Conservation (phyloP, 2,113 vertebrate genomes). For the Anhinga rufa region DNA sequence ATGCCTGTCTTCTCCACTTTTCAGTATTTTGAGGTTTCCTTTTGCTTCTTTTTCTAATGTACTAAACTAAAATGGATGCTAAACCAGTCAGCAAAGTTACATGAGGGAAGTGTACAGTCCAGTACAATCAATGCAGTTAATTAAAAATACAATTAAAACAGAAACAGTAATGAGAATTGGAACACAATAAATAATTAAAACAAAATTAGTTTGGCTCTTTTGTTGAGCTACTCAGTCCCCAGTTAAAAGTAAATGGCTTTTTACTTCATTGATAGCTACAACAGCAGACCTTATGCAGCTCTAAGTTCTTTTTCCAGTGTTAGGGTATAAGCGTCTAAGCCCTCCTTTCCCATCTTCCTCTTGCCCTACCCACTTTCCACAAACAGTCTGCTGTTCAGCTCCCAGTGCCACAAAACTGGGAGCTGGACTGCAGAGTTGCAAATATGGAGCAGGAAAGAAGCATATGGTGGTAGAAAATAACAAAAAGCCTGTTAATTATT, state of each 20-base stretch:
- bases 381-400: not conserved
- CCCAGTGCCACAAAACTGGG: not conserved
- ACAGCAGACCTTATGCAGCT: not conserved
- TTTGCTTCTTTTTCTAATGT: not conserved
- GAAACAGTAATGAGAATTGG: conserved; percentile 21
- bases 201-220: conserved; percentile 27
- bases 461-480: conserved; percentile 8
- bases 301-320: not conserved
- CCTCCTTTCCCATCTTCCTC: not conserved
- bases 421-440: not conserved
- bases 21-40: not conserved
- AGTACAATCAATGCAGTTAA: conserved; percentile 45
- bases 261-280: not conserved
- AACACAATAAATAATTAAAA: conserved; percentile 53
- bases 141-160: conserved; percentile 58
- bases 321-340: not conserved
- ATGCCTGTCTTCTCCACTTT: not conserved
- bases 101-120: not conserved
- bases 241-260: not conserved
- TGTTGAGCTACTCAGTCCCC: not conserved
- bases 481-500: conserved; percentile 12
- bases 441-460: not conserved
- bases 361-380: not conserved
- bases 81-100: not conserved
- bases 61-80: not conserved